Evolutionary conservation across 2,888 invertebrate genomes (phyloP).

Genomic region (Dione juno): DNA sequence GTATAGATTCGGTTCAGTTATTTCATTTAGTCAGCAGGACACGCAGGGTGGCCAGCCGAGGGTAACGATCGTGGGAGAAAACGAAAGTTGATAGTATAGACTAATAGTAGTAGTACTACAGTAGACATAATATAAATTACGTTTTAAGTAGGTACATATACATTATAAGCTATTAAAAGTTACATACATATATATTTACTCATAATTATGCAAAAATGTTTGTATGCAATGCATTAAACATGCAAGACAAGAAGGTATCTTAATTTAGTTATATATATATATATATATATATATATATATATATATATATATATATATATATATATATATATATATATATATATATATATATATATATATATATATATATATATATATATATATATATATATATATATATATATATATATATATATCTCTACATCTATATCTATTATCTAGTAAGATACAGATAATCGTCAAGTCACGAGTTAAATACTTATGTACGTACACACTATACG

Average conservation of each 20-base stretch:
- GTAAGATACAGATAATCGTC: not conserved
- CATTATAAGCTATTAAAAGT: not conserved
- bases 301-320: no score
- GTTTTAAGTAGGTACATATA: not conserved
- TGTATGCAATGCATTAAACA: not conserved
- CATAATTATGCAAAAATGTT: not conserved
- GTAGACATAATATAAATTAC: not conserved
- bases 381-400: no score
- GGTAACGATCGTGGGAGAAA: slow-evolving; percentile 75
- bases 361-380: no score
- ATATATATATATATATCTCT: no score
- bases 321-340: no score
- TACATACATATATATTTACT: not conserved
- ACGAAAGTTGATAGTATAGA: slow-evolving; percentile 62
- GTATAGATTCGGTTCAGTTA: slow-evolving; percentile 53
- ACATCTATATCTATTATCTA: no score
- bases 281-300: no score
- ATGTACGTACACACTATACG: not conserved
- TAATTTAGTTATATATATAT: not conserved
- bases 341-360: no score
- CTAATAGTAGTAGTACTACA: not conserved
- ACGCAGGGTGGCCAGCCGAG: slow-evolving; percentile 67
- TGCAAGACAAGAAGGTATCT: not conserved
- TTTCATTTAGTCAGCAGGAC: slow-evolving; percentile 50
- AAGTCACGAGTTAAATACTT: slow-evolving; percentile 3